Percentiles rank a stretch among this genome's conserved stretches.
Evolutionary conservation across 2,888 invertebrate genomes (phyloP).

Genomic region (Panopea generosa): DNA sequence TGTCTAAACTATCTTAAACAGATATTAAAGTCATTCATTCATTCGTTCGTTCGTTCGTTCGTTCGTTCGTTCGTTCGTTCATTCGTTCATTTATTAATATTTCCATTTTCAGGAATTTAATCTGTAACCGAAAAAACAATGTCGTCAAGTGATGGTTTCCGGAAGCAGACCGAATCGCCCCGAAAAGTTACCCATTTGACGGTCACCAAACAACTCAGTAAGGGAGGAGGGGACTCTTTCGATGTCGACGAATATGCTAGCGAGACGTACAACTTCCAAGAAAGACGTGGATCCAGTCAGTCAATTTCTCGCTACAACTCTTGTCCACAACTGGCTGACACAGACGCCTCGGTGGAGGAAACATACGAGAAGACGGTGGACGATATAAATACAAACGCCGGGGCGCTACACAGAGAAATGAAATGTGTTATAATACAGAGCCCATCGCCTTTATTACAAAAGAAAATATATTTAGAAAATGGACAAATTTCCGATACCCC

Average conservation of each 20-base stretch:
- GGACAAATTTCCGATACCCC: constrained; percentile 70
- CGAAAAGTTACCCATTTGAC: constrained; percentile 49
- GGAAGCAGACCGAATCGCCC: constrained; percentile 32
- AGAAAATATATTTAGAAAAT: constrained; percentile 43
- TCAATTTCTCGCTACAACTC: constrained; percentile 66
- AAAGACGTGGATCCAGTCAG: constrained; percentile 64
- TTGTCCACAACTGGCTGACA: constrained; percentile 63
- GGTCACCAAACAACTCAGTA: constrained; percentile 49
- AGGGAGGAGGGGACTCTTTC: constrained; percentile 40
- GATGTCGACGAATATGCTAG: constrained; percentile 47
- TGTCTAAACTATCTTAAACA: no score
- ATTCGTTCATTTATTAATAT: no score
- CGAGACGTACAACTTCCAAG: constrained; percentile 50
- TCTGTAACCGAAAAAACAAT: no score
- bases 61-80: no score
- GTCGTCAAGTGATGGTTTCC: neutral
- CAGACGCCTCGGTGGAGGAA: constrained; percentile 28
- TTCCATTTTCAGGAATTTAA: no score
- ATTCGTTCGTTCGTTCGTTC: no score
- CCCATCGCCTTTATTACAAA: constrained; percentile 39
- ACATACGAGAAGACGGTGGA: constrained; percentile 62
- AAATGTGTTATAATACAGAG: constrained; percentile 43
- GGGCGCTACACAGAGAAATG: constrained; percentile 33
- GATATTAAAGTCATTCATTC: no score
- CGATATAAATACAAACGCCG: constrained; percentile 52